Conservation (phyloP, 2,113 vertebrate genomes). For the Tyto alba region DNA sequence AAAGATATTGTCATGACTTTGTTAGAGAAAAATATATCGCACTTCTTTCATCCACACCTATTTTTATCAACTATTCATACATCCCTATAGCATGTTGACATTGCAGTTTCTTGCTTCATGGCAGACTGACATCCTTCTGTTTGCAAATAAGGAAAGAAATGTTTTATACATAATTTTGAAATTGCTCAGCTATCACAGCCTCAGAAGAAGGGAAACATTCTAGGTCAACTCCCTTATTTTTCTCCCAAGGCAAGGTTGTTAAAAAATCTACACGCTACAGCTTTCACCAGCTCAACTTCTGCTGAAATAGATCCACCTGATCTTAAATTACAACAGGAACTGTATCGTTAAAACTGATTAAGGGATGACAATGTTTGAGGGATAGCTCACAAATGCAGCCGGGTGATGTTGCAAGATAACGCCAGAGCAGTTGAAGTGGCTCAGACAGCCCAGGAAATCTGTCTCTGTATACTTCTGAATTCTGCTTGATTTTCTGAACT, state of each 20-base stretch:
- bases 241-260: neutral
- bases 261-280: neutral
- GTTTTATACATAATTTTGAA: neutral
- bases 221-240: neutral
- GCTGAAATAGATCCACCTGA: neutral
- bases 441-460: neutral
- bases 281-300: neutral
- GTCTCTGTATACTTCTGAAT: neutral
- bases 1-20: neutral
- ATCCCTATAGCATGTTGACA: neutral
- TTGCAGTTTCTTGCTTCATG: neutral
- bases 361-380: neutral
- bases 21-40: neutral
- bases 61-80: neutral
- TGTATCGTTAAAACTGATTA: neutral
- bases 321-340: neutral
- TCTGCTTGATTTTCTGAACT: conserved; percentile 29
- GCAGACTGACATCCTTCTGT: neutral
- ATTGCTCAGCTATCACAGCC: neutral
- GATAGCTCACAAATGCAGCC: neutral
- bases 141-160: neutral
- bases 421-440: neutral
- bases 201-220: neutral
- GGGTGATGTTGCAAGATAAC: neutral
- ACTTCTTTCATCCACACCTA: neutral